Evolutionary conservation across 2,888 invertebrate genomes (phyloP), one percentile per base, ranked within the genome.

Genomic region (Diaperis boleti): DNA sequence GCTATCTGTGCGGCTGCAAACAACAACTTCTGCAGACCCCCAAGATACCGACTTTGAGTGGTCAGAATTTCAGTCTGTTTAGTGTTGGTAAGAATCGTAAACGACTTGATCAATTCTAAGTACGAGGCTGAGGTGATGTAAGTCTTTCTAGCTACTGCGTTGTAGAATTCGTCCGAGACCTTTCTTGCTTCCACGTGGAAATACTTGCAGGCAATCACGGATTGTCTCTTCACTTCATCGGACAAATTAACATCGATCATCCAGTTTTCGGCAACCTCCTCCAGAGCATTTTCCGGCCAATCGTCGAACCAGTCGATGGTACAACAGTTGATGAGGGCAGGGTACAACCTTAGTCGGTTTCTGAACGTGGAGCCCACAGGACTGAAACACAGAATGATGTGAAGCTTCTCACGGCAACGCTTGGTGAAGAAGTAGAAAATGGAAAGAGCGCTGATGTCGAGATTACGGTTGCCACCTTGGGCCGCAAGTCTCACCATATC

Each of bases 271-370:
- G 94, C 94, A 1, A 91, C 89, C 84, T 86, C 89, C 81, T 93
- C 92, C 68, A 95, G 82, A 1, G 95, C 94, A 78, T 94, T 92
- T 81, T 92, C 92, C 3, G 95, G 95, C 95, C 95, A 95, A 59
- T 89, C 88, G 77, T 92, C 90, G 79, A 92, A 94, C 94, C 94
- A 95, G 76, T 95, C 92, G 59, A 95, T 93, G 2, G 93, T 94
- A 78, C 94, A 94, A 78, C 94, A 94, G 79, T 93, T 94, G 31
- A 95, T 91, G 39, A 95, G 83, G 6, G 94, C 91, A 0, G 95
- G 94, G 81, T 91, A 95, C 69, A 92, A 84, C 52, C 93, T 83
- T 10, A 95, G 80, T 66, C 93, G 84, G 65, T 86, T 88, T 66
- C 93, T 84, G 79, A 95, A 94, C 0, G 92, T 86, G 70, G 91